phyloP scores from a whole-genome alignment of 2,797 vertebrate genomes.

The Hypotaenidia okinawae region DNA sequence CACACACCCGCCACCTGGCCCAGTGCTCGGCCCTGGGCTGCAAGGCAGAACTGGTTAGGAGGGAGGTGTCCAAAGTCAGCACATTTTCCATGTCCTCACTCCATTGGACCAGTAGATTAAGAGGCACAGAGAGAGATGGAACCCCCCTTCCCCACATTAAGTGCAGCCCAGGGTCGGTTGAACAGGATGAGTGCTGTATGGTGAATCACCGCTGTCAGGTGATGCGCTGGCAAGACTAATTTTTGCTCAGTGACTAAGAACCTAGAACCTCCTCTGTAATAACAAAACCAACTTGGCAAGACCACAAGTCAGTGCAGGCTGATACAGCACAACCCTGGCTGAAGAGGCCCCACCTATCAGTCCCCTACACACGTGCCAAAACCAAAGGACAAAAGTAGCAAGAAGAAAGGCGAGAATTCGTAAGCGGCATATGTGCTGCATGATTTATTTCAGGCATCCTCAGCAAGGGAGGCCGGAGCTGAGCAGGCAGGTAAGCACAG shows the following conservation, averaged over 20 bases:
- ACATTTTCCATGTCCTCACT: neutral
- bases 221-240: neutral
- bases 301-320: neutral
- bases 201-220: neutral
- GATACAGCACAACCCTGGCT: neutral
- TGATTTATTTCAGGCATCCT: neutral
- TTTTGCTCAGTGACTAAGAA: slow-evolving; percentile 9
- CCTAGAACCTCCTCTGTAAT: neutral
- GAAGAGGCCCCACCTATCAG: neutral
- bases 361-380: neutral
- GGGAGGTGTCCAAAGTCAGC: slow-evolving; percentile 16
- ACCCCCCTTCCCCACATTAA: neutral
- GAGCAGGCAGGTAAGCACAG: neutral
- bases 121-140: neutral
- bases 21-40: neutral
- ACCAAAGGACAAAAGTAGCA: neutral
- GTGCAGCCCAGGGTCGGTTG: neutral
- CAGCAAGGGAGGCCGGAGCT: neutral
- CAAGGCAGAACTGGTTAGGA: neutral
- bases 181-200: neutral
- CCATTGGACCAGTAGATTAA: fast-evolving
- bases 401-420: neutral
- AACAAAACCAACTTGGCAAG: slow-evolving; percentile 17
- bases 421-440: fast-evolving
- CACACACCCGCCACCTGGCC: slow-evolving; percentile 18